Conservation (phyloP, 2,797 vertebrate genomes). For the Leptoclinus maculatus region DNA sequence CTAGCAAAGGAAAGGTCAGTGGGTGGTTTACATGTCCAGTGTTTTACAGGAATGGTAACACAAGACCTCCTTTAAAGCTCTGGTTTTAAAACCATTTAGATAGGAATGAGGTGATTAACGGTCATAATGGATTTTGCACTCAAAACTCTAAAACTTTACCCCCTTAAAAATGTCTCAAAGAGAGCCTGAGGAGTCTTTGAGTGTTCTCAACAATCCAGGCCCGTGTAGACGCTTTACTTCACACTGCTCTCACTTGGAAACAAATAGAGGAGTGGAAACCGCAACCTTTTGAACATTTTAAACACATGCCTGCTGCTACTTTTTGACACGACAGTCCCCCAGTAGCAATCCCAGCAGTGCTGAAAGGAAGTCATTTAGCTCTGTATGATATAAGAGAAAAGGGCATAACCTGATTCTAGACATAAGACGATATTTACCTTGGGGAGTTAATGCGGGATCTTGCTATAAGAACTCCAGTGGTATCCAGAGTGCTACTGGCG, state of each 20-base stretch:
- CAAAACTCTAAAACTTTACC: constrained; percentile 23
- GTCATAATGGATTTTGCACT: constrained; percentile 43
- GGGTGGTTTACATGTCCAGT: constrained; percentile 38
- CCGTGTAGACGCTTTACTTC: constrained; percentile 41
- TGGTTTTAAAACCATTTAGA: constrained; percentile 53
- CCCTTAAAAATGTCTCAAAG: constrained; percentile 32
- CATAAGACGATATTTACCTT: constrained; percentile 52
- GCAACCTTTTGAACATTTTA: constrained; percentile 43
- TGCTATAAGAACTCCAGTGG: constrained; percentile 28
- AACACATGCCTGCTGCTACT: constrained; percentile 50
- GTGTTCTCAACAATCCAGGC: constrained; percentile 24
- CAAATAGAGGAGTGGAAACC: constrained; percentile 55
- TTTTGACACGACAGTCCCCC: constrained; percentile 57
- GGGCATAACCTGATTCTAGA: constrained; percentile 53
- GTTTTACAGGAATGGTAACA: constrained; percentile 43
- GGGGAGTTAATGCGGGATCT: constrained; percentile 36
- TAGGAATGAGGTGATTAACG: constrained; percentile 62
- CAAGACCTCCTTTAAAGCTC: constrained; percentile 29
- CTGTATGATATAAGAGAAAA: constrained; percentile 59
- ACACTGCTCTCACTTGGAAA: constrained; percentile 46
- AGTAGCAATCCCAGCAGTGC: constrained; percentile 38
- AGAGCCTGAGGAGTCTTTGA: constrained; percentile 31
- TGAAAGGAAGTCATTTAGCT: constrained; percentile 62
- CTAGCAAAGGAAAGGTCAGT: constrained; percentile 33
- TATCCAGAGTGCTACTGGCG: constrained; percentile 4